Percentiles rank a stretch among this genome's conserved stretches.
Conservation (phyloP, 2,113 vertebrate species). For the Eudyptes chrysolophus region DNA sequence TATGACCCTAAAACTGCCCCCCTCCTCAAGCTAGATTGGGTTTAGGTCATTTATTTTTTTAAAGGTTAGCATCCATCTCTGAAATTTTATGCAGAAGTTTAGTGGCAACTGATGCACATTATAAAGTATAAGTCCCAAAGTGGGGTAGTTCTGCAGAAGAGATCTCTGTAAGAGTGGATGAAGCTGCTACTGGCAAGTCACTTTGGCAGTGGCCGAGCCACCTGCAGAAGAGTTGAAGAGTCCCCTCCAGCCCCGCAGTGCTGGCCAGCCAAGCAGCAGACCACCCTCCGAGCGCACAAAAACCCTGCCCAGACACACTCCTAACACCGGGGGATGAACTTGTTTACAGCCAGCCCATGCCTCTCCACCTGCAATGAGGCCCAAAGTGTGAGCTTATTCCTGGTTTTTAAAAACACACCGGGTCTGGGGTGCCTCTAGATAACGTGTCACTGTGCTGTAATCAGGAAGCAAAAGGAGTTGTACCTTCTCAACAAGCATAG, state of each 20-base stretch:
- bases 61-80: background rate
- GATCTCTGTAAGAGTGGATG: background rate
- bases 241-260: accelerated
- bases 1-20: background rate
- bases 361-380: background rate
- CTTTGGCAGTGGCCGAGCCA: accelerated
- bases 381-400: background rate
- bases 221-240: background rate
- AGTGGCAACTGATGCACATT: background rate
- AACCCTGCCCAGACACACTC: background rate
- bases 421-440: background rate
- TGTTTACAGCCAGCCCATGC: background rate
- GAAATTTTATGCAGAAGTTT: background rate
- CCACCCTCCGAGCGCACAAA: accelerated
- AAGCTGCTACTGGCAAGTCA: background rate
- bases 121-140: background rate
- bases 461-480: background rate
- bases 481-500: background rate
- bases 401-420: background rate
- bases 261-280: background rate
- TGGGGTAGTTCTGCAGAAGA: background rate
- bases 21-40: background rate
- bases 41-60: background rate
- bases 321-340: accelerated
- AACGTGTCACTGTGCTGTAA: background rate